Evolutionary conservation across 2,113 vertebrate genomes (phyloP).

Genomic region (Corvus hawaiiensis): DNA sequence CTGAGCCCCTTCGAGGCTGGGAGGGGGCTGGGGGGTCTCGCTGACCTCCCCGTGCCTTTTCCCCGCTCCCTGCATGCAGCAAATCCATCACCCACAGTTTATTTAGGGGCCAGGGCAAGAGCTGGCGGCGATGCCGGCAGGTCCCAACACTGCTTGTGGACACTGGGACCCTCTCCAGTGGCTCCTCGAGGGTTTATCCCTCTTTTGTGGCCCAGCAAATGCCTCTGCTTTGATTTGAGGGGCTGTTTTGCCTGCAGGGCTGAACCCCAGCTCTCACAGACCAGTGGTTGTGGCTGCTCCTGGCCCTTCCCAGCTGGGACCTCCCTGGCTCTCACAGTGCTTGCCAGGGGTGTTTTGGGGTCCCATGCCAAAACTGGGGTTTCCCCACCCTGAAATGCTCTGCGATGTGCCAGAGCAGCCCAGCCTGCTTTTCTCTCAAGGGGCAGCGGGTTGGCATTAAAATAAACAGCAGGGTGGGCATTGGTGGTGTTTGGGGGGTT

Average conservation of each 20-base stretch:
- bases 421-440: not conserved
- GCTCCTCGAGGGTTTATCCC: not conserved
- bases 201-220: not conserved
- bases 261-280: not conserved
- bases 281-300: not conserved
- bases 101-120: not conserved
- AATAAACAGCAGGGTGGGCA: not conserved
- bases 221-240: not conserved
- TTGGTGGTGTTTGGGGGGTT: rapidly evolving
- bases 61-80: not conserved
- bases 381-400: not conserved
- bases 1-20: not conserved
- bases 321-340: rapidly evolving
- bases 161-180: not conserved
- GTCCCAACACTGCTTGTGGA: not conserved
- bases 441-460: rapidly evolving
- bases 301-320: not conserved
- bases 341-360: not conserved
- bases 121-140: not conserved
- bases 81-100: not conserved
- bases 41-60: not conserved
- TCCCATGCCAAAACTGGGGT: rapidly evolving
- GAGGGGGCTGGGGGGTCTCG: not conserved
- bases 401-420: rapidly evolving
- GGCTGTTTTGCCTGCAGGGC: too few relatives aligned